These are phyloP conservation scores for Patiria pectinifera DNA, from an alignment of 53 echinoderm and acorn worm genomes.

Conservation along the genomic window DNA sequence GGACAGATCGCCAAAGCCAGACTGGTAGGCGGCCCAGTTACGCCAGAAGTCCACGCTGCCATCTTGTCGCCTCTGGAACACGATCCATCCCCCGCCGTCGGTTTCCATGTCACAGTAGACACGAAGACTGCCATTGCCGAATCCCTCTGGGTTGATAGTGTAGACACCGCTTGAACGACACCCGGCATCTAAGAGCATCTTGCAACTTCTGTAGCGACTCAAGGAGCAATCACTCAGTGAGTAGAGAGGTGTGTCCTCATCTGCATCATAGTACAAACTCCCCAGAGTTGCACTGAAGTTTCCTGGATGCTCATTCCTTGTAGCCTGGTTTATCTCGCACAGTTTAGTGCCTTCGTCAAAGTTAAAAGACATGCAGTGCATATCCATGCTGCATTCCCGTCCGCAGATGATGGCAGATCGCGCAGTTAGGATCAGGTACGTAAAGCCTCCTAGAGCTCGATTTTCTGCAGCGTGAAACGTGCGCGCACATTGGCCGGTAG, in stretches of 20 bases:
- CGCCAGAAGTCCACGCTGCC: too few species aligned
- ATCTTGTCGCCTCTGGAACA: too few species aligned
- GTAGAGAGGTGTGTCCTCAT: neutral
- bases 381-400: conserved; percentile 15
- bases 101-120: too few species aligned
- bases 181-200: neutral
- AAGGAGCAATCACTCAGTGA: neutral
- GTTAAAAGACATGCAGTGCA: conserved; percentile 9
- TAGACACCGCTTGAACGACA: too few species aligned
- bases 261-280: conserved; percentile 8
- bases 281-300: neutral
- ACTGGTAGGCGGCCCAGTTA: too few species aligned
- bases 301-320: neutral
- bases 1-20: neutral
- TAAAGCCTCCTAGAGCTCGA: neutral
- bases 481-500: too few species aligned
- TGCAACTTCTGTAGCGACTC: neutral
- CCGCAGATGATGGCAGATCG: neutral
- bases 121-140: too few species aligned
- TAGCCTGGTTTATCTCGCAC: conserved; percentile 2
- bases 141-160: too few species aligned
- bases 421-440: neutral
- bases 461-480: neutral
- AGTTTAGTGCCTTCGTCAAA: neutral
- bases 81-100: too few species aligned